phyloP scores from a whole-genome alignment of 1,140 invertebrate species.

The Neodiprion lecontei region DNA sequence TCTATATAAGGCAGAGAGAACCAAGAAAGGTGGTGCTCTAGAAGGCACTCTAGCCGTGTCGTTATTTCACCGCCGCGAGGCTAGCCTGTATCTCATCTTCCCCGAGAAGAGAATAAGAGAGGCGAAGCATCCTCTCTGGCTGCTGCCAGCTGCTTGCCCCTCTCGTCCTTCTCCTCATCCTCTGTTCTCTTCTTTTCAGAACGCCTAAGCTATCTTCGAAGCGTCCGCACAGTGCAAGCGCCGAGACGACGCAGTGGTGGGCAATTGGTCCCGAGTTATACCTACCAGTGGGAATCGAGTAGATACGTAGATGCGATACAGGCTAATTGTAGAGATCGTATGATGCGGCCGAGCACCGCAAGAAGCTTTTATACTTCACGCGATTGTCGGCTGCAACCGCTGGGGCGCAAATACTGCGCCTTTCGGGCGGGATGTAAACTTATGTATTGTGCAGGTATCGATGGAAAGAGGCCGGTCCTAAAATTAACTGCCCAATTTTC shows the following conservation, averaged over 20 bases:
- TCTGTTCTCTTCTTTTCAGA: conserved; percentile 16
- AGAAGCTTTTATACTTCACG: too few relatives aligned
- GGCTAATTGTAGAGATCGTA: not conserved
- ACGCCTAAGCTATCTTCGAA: conserved; percentile 20
- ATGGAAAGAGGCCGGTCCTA: too few relatives aligned
- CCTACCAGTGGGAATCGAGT: too few relatives aligned
- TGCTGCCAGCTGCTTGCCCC: conserved; percentile 24
- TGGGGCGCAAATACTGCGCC: too few relatives aligned
- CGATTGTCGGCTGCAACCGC: too few relatives aligned
- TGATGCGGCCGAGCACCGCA: not conserved
- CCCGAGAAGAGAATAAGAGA: conserved; percentile 36
- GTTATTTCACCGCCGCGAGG: conserved; percentile 54
- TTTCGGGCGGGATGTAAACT: too few relatives aligned
- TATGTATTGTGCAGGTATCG: too few relatives aligned
- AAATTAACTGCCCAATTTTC: too few relatives aligned
- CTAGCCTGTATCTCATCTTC: conserved; percentile 50
- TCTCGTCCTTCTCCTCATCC: conserved; percentile 16
- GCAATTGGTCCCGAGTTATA: conserved; percentile 12
- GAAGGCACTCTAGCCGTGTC: conserved; percentile 46
- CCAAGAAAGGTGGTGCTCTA: conserved; percentile 42
- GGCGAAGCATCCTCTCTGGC: conserved; percentile 25
- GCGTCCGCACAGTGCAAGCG: not conserved
- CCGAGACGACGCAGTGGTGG: conserved; percentile 1
- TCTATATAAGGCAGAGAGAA: conserved; percentile 21
- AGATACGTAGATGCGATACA: not conserved